phyloP scores from a whole-genome alignment of 2,113 vertebrate species.

The Rallus limicola region DNA sequence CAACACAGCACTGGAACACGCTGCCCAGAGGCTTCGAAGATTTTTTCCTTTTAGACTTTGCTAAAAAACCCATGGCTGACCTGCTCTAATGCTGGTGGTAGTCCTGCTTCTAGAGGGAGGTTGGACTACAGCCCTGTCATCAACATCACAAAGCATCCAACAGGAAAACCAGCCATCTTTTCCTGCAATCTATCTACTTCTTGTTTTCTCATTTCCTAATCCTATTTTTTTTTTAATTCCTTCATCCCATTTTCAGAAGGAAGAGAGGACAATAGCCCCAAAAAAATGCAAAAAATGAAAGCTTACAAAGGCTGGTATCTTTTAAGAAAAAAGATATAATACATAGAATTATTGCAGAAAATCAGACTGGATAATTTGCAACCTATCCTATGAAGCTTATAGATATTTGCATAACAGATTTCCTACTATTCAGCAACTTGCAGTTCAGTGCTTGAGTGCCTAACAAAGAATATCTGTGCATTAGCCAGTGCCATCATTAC shows the following conservation, averaged over 20 bases:
- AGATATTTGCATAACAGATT: constrained; percentile 13
- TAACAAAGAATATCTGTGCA: neutral
- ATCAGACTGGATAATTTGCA: neutral
- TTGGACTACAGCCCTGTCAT: neutral
- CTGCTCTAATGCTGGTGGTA: neutral
- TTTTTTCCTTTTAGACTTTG: neutral
- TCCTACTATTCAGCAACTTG: neutral
- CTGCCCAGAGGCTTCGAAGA: neutral
- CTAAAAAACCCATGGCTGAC: neutral
- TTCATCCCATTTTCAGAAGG: neutral
- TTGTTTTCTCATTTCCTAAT: neutral
- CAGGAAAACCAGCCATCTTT: neutral
- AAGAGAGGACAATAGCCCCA: neutral
- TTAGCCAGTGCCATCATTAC: neutral
- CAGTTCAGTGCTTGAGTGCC: neutral
- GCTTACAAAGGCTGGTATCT: neutral
- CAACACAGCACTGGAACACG: neutral
- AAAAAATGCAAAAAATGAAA: neutral
- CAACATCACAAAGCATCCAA: neutral
- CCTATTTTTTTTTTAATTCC: neutral
- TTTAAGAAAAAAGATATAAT: neutral
- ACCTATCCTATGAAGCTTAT: neutral
- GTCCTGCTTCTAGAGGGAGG: neutral
- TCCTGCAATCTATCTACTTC: neutral
- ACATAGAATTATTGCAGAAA: neutral